Base-by-base conservation (phyloP, 2,797 vertebrate genomes). In the Periophthalmus magnuspinnatus region DNA sequence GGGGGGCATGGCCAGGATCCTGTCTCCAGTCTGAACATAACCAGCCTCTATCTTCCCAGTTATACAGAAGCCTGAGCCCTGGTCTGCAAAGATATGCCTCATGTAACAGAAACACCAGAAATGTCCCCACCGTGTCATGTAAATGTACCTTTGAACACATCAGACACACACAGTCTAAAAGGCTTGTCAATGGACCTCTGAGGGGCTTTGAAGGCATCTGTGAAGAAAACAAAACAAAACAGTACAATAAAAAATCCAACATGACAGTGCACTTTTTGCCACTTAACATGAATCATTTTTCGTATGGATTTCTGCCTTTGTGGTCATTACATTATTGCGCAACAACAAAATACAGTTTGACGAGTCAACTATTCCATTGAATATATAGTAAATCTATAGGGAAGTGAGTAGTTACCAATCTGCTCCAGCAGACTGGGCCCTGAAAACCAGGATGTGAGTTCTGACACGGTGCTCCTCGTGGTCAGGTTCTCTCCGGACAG, bases 41-140 rank as follows among this genome's bases (percentile, higher is more conserved):
- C 98, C 98, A 64, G 98, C 96, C 92, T 99, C 97, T 34, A 99
- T 97, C 92, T 98, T 99, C 61, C 98, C 98, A 57, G 96, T 97
- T 58, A 99, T 95, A 84, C 96, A 98, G 93, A 99, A 99, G 79
- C 98, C 98, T 70, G 97, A 97, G 47, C 98, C 98, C 91, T 97
- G 96, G 89, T 99, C 98, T 99, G 89, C 5, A 84, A 68, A 70
- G 32, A 82, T 58, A 78, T 54, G 72, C 5, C 19, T 60, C 17
- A n/a, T 60, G 16, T 55, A 47, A 22, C 3, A 14, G 24, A 73
- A 67, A 52, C n/a, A 59, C 24, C 33, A 11, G 69, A 65, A 60
- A 19, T 36, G 33, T 36, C n/a, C 3, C 33, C 6, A 14, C 5
- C 1, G 9, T 38, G n/a, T 0, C 47, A 14, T 14, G 21, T 11